These are phyloP conservation scores for Xanthia togata DNA, from an alignment of 2,888 invertebrate species.

Conservation along the genomic window DNA sequence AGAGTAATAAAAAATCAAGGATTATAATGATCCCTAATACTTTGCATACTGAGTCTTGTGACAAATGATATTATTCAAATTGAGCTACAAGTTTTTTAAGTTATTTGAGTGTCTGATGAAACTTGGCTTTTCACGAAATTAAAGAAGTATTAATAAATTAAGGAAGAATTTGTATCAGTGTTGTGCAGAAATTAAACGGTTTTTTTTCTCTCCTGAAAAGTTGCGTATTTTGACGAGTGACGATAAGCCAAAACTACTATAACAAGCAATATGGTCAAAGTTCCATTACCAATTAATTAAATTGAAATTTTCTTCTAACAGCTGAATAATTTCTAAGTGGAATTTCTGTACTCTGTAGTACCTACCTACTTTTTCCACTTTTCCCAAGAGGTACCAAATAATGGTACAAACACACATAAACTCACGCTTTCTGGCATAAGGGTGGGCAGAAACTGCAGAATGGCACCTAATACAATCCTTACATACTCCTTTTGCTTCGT, in stretches of 20 bases:
- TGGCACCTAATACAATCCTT: no score
- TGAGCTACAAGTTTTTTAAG: background rate
- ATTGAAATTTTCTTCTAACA: background rate
- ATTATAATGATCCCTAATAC: background rate
- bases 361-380: no score
- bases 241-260: background rate
- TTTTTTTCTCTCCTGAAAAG: no score
- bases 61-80: constrained; percentile 31
- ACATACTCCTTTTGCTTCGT: no score
- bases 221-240: no score
- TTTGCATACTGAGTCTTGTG: constrained; percentile 16
- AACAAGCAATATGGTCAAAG: background rate
- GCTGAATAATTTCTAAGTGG: background rate
- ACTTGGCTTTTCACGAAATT: background rate
- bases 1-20: constrained; percentile 27
- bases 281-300: background rate
- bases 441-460: no score
- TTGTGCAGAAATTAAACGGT: no score
- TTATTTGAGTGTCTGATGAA: background rate
- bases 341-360: no score
- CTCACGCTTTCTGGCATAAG: no score
- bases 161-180: no score
- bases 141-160: no score
- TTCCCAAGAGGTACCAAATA: background rate
- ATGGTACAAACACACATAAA: no score